Conservation (phyloP, 1,140 invertebrate genomes). For the Drosophila ananassae region DNA sequence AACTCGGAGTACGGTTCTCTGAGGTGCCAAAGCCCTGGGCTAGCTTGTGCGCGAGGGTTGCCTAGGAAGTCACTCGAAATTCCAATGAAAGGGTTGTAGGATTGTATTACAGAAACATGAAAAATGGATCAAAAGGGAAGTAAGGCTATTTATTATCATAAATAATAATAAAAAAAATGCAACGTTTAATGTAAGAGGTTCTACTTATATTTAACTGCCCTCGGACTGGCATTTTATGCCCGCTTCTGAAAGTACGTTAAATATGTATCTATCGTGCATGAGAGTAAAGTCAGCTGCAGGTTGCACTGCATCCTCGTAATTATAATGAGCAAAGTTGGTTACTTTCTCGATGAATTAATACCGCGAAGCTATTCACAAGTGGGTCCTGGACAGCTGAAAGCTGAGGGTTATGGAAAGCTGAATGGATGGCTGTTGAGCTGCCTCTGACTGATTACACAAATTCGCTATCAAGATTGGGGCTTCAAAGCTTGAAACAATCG, state of each 20-base stretch:
- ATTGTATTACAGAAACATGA: not conserved
- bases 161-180: too few relatives aligned
- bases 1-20: not conserved
- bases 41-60: slow-evolving; percentile 14
- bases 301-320: slow-evolving; percentile 56
- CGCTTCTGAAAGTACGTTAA: not conserved
- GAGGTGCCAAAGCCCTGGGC: slow-evolving; percentile 15
- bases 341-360: slow-evolving; percentile 45
- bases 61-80: not conserved
- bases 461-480: slow-evolving; percentile 2
- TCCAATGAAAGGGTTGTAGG: not conserved
- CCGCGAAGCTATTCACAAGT: slow-evolving; percentile 2
- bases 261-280: slow-evolving; percentile 18
- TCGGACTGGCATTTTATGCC: not conserved
- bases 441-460: slow-evolving; percentile 55
- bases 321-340: slow-evolving; percentile 51
- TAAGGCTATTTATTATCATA: not conserved
- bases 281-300: slow-evolving; percentile 27
- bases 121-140: not conserved
- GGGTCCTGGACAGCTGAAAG: not conserved
- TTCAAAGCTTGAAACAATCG: slow-evolving; percentile 6
- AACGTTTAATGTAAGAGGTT: not conserved
- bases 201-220: not conserved
- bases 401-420: slow-evolving; percentile 23
- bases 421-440: slow-evolving; percentile 14